Evolutionary conservation across 2,888 invertebrate species (phyloP).

Genomic region (Agonum fuliginosum): DNA sequence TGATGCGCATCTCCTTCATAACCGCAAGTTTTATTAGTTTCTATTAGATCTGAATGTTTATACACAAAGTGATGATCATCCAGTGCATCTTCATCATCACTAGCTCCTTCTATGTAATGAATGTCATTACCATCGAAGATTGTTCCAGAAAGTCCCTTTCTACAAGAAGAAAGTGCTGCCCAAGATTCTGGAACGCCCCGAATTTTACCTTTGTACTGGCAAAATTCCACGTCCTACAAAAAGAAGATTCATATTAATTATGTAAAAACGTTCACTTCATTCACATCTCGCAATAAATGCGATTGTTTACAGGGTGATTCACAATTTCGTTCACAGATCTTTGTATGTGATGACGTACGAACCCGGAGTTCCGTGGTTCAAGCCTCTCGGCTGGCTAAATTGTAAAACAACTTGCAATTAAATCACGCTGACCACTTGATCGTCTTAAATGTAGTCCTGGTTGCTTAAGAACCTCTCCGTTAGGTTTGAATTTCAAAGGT

Average conservation of each 20-base stretch:
- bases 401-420: too few species aligned
- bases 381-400: too few species aligned
- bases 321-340: too few species aligned
- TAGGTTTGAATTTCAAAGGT: too few species aligned
- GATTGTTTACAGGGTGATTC: too few species aligned
- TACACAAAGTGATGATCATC: constrained; percentile 77
- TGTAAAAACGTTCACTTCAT: too few species aligned
- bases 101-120: constrained; percentile 80
- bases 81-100: constrained; percentile 60
- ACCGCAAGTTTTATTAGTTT: constrained; percentile 78
- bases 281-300: too few species aligned
- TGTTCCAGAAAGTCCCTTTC: constrained; percentile 82
- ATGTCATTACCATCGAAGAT: constrained; percentile 86
- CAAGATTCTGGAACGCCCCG: constrained; percentile 82
- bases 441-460: too few species aligned
- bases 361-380: too few species aligned
- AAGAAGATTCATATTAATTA: constrained; percentile 27
- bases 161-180: constrained; percentile 90
- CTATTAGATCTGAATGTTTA: constrained; percentile 78
- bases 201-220: constrained; percentile 87
- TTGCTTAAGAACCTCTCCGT: too few species aligned
- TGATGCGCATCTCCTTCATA: constrained; percentile 70
- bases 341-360: too few species aligned
- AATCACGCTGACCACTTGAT: too few species aligned
- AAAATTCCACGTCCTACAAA: constrained; percentile 81